Percentiles rank a stretch among this genome's conserved stretches.
These are phyloP conservation scores for Astur gentilis DNA, from an alignment of 2,113 vertebrate species.

Conservation along the genomic window DNA sequence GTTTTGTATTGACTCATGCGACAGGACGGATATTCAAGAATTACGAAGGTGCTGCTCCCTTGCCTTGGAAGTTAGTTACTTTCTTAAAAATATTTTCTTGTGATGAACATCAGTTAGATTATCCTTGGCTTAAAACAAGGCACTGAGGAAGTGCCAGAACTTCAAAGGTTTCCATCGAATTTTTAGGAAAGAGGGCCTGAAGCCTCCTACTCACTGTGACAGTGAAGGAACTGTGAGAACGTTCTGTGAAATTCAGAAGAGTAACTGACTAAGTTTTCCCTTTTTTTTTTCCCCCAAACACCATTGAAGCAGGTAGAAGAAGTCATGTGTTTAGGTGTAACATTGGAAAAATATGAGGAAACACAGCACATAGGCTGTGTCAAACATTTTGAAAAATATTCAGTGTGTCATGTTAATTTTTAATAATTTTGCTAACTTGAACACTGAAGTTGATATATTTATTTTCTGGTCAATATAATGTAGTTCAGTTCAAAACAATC, in stretches of 20 bases:
- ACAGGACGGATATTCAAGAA: background rate
- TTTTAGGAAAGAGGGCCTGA: background rate
- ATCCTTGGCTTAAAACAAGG: background rate
- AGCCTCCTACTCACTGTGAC: background rate
- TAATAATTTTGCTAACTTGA: background rate
- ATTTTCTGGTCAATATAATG: background rate
- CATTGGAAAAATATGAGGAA: background rate
- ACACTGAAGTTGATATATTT: background rate
- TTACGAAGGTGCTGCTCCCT: background rate
- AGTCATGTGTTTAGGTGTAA: background rate
- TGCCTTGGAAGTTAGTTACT: background rate
- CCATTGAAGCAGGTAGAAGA: background rate
- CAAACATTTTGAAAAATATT: background rate
- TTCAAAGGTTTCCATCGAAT: background rate
- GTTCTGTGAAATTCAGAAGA: background rate
- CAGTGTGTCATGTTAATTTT: background rate
- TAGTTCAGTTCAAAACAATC: background rate
- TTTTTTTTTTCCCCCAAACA: background rate
- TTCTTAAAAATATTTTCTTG: background rate
- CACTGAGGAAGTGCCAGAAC: background rate
- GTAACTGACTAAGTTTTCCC: background rate
- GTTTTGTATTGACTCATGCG: background rate
- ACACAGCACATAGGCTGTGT: background rate
- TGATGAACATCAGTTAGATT: background rate
- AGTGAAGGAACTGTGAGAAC: background rate